Evolutionary conservation across 2,888 invertebrate genomes (phyloP), one percentile per base, ranked within the genome.

Genomic region (Aleiodes alternator): DNA sequence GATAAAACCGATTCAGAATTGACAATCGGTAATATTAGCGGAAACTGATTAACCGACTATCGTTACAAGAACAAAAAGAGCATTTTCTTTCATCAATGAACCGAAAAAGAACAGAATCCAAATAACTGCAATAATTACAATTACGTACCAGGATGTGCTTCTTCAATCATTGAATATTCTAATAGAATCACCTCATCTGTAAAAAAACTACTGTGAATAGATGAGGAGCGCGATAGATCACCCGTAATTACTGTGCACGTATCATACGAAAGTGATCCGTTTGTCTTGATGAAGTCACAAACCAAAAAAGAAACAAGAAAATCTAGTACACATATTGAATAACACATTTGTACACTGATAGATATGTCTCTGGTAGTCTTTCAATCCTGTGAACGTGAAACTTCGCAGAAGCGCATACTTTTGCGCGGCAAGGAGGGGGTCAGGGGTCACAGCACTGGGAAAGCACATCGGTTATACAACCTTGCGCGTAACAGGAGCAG

Each of bases 401-500:
- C 38, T 38, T n/a, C 59, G 11, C 56, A 69, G 70, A 57, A 57
- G 43, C 57, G 57, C 48, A 29, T 29, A 29, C n/a, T 48, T 23
- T 8, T 48, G 48, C 9, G 11, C n/a, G 48, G 29, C 14, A 57
- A 50, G 6, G 12, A 3, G 14, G 9, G 59, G 59, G 70, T 71
- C 57, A 56, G 29, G 48, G 59, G 70, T 71, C 59, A 64, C 43
- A 12, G 29, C 38, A 48, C n/a, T 50, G 50, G 29, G 48, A 71
- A 71, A 71, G 57, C 56, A 56, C 14, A 48, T 56, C 16, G 56
- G 57, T 71, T 71, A 71, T 71, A 71, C 50, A 71, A 71, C 31
- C 31, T 50, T n/a, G 50, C 57, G 50, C 57, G 50, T 71, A 71
- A 71, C 57, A 71, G 70, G n/a, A 71, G 70, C 57, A 71, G 43